Evolutionary conservation across 2,113 vertebrate genomes (phyloP).

Genomic region (Caretta caretta): DNA sequence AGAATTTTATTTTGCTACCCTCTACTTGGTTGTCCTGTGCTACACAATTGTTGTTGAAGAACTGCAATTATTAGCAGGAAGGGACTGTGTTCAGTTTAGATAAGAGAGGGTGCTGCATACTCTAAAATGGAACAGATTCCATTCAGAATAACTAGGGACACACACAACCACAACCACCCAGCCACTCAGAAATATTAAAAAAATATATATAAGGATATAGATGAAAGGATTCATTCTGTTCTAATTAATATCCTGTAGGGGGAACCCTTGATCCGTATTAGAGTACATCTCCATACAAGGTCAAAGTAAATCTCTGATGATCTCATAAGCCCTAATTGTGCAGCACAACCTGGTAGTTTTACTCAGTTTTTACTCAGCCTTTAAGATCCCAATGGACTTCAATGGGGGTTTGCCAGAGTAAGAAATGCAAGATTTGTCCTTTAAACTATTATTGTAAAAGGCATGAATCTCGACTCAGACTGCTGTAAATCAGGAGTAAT

Average conservation of each 20-base stretch:
- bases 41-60: background rate
- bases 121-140: background rate
- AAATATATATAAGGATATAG: background rate
- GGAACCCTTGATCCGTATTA: constrained; percentile 43
- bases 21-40: background rate
- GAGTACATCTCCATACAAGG: background rate
- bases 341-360: background rate
- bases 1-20: background rate
- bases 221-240: background rate
- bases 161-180: background rate
- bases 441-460: background rate
- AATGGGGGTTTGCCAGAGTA: background rate
- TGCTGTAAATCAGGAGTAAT: background rate
- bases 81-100: background rate
- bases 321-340: background rate
- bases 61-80: background rate
- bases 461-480: background rate
- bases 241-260: constrained; percentile 44
- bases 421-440: background rate
- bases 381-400: background rate
- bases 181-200: accelerated
- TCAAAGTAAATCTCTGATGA: background rate
- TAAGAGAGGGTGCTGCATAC: background rate
- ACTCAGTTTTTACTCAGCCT: background rate
- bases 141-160: background rate